Conservation (phyloP, 2,797 vertebrate genomes). For the Anabas testudineus region DNA sequence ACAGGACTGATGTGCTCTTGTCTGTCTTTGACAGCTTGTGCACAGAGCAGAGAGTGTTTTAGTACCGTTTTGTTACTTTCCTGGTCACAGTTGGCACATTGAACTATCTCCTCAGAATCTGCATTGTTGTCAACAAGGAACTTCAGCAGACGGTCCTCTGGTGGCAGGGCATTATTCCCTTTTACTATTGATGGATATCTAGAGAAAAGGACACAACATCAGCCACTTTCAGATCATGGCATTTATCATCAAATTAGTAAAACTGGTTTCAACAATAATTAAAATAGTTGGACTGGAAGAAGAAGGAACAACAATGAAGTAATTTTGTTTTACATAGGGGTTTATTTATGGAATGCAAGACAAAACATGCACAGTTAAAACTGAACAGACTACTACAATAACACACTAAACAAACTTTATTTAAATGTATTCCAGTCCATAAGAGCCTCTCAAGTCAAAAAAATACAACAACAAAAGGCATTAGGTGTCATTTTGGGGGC, state of each 20-base stretch:
- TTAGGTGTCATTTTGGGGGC: too few relatives aligned
- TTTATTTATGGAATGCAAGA: not conserved
- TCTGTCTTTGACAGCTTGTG: not conserved
- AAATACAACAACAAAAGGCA: too few relatives aligned
- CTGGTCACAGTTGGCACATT: conserved; percentile 81
- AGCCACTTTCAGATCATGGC: not conserved
- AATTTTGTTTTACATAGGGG: too few relatives aligned
- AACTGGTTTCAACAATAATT: too few relatives aligned
- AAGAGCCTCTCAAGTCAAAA: too few relatives aligned
- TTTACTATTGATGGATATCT: conserved; percentile 72
- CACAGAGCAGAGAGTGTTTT: not conserved
- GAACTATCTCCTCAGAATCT: conserved; percentile 70
- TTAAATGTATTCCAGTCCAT: too few relatives aligned
- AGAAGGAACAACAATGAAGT: not conserved
- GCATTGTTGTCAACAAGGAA: conserved; percentile 88
- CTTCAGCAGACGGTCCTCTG: conserved; percentile 88
- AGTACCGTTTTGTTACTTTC: conserved; percentile 73
- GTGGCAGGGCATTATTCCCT: conserved; percentile 75
- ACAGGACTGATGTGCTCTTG: not conserved
- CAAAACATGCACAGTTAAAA: not conserved
- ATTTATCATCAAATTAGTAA: not conserved
- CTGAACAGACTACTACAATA: not conserved
- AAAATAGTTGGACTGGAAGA: not conserved
- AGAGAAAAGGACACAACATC: conserved; percentile 14
- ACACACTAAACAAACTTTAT: not conserved